A percentile compares a stretch with the other conserved stretches of the same genome.
These are phyloP conservation scores for Notarius lentiginosus DNA, from an alignment of 2,113 vertebrate genomes.

Conservation along the genomic window DNA sequence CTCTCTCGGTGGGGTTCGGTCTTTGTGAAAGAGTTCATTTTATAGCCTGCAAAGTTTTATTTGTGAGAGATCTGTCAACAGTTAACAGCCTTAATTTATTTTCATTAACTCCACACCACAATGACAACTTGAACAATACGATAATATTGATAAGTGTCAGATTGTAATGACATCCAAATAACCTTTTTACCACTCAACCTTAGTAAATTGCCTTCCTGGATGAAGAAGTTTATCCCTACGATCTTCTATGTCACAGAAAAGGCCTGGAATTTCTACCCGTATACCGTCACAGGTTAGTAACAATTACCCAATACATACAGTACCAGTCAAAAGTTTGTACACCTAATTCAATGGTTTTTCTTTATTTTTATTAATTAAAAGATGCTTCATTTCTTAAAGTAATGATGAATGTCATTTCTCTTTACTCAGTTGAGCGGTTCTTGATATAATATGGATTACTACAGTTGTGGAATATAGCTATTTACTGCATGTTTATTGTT, in stretches of 20 bases:
- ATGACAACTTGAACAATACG: not conserved
- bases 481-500: too few species aligned
- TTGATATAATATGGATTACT: too few species aligned
- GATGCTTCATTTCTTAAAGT: too few species aligned
- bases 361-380: too few species aligned
- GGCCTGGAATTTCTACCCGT: conserved; percentile 82
- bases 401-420: too few species aligned
- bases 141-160: not conserved
- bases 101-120: not conserved
- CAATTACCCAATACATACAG: not conserved
- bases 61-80: not conserved
- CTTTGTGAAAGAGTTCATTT: conserved; percentile 4
- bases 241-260: conserved; percentile 79
- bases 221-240: conserved; percentile 70
- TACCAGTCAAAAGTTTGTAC: too few species aligned
- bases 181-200: conserved; percentile 25
- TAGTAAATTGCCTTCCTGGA: conserved; percentile 78
- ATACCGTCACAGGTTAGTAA: conserved; percentile 76
- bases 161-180: not conserved
- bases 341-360: too few species aligned
- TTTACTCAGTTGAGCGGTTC: too few species aligned
- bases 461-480: too few species aligned
- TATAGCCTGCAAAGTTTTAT: conserved; percentile 15
- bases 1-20: conserved; percentile 14
- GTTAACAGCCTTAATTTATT: conserved; percentile 9